Percentiles rank a stretch among this genome's conserved stretches.
phyloP scores from a whole-genome alignment of 2,888 invertebrate genomes.

The Nephrocerus scutellatus region DNA sequence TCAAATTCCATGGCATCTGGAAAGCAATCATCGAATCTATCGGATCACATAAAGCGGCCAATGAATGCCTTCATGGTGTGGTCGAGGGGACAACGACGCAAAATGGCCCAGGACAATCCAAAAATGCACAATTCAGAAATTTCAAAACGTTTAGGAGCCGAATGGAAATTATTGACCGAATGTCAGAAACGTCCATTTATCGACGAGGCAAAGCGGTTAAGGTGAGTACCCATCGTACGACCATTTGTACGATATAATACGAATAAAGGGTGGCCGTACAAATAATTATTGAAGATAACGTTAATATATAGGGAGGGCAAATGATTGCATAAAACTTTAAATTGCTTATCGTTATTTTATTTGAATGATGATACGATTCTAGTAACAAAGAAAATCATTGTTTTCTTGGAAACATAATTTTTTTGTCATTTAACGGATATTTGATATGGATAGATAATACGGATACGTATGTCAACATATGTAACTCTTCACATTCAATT shows the following conservation, averaged over 20 bases:
- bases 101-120: constrained; percentile 91
- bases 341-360: too few species aligned
- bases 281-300: too few species aligned
- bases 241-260: constrained; percentile 8
- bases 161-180: constrained; percentile 87
- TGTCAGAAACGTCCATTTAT: constrained; percentile 89
- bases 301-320: too few species aligned
- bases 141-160: constrained; percentile 80
- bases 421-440: too few species aligned
- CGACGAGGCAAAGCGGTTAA: constrained; percentile 85
- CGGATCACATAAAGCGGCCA: constrained; percentile 89
- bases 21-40: constrained; percentile 15
- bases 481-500: too few species aligned
- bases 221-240: constrained; percentile 50
- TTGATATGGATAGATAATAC: too few species aligned
- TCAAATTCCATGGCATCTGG: constrained; percentile 17
- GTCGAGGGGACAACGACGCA: constrained; percentile 85
- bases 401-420: too few species aligned
- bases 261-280: too few species aligned
- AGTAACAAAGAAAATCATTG: too few species aligned
- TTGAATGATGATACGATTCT: too few species aligned
- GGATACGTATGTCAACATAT: too few species aligned
- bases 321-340: too few species aligned
- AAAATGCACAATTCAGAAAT: constrained; percentile 90
- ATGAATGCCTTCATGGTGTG: constrained; percentile 99